These are phyloP conservation scores for Habroteleia sp. DNA, from an alignment of 2,888 invertebrate species.

Conservation along the genomic window DNA sequence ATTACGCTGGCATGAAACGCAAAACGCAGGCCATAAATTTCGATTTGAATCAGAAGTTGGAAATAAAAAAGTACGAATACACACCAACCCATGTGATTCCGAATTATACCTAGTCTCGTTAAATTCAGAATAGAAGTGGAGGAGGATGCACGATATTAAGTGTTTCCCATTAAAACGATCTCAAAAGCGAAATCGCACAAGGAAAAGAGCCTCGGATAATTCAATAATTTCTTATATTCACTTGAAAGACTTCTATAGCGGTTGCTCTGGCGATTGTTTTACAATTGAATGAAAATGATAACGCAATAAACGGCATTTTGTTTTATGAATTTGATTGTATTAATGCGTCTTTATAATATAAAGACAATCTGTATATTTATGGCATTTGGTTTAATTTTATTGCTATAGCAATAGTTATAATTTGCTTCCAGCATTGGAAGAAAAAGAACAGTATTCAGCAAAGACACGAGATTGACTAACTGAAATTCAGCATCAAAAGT, in stretches of 20 bases:
- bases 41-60: slow-evolving; percentile 28
- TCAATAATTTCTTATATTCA: slow-evolving; percentile 43
- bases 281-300: slow-evolving; percentile 26
- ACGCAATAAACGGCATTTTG: slow-evolving; percentile 18
- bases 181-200: background rate
- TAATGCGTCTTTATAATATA: slow-evolving; percentile 11
- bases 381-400: too few relatives aligned
- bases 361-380: too few relatives aligned
- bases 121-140: slow-evolving; percentile 2
- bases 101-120: slow-evolving; percentile 8
- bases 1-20: too few relatives aligned
- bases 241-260: slow-evolving; percentile 15
- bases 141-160: slow-evolving; percentile 33
- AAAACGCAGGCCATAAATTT: too few relatives aligned
- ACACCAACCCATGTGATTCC: slow-evolving; percentile 22
- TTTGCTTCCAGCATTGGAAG: too few relatives aligned
- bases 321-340: background rate
- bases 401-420: background rate
- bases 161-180: slow-evolving; percentile 38
- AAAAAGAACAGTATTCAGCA: too few relatives aligned
- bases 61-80: slow-evolving; percentile 41
- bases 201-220: slow-evolving; percentile 26
- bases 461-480: slow-evolving; percentile 6
- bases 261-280: slow-evolving; percentile 9
- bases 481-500: slow-evolving; percentile 24